Evolutionary conservation across 2,797 vertebrate genomes (phyloP).

Genomic region (Coilia nasus): DNA sequence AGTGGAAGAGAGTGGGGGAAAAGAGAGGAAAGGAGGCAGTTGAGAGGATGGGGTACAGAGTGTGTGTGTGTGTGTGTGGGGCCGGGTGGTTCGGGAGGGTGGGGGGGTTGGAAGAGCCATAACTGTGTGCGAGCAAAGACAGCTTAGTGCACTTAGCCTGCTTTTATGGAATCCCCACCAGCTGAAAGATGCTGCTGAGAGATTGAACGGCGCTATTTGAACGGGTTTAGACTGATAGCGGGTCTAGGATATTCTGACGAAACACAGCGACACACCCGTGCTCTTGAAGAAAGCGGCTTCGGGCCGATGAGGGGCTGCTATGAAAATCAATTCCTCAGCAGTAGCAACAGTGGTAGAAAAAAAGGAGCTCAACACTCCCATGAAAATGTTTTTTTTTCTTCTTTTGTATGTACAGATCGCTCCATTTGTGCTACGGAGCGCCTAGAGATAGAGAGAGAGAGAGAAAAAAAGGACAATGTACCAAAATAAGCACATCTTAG

Average conservation of each 20-base stretch:
- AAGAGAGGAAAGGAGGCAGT: not conserved
- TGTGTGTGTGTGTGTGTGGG: no score
- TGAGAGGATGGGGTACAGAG: not conserved
- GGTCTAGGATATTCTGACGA: constrained; percentile 78
- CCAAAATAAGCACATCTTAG: not conserved
- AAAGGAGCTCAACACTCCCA: not conserved
- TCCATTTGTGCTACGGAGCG: not conserved
- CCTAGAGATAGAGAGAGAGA: not conserved
- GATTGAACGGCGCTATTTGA: constrained; percentile 72
- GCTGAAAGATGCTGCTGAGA: constrained; percentile 68
- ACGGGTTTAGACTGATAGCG: constrained; percentile 70
- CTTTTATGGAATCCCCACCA: constrained; percentile 72
- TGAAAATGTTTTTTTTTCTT: not conserved
- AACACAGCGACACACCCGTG: constrained; percentile 70
- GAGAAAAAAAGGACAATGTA: not conserved
- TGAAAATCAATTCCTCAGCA: constrained; percentile 52
- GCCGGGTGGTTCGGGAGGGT: not conserved
- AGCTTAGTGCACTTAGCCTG: constrained; percentile 72
- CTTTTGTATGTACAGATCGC: not conserved
- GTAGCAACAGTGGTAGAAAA: constrained; percentile 6
- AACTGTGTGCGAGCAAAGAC: constrained; percentile 68
- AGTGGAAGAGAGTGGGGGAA: not conserved
- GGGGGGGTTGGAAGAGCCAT: constrained; percentile 47
- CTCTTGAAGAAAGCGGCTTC: constrained; percentile 47
- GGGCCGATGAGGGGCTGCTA: constrained; percentile 48